phyloP scores from a whole-genome alignment of 2,888 invertebrate genomes.

The Iphiclides podalirius region DNA sequence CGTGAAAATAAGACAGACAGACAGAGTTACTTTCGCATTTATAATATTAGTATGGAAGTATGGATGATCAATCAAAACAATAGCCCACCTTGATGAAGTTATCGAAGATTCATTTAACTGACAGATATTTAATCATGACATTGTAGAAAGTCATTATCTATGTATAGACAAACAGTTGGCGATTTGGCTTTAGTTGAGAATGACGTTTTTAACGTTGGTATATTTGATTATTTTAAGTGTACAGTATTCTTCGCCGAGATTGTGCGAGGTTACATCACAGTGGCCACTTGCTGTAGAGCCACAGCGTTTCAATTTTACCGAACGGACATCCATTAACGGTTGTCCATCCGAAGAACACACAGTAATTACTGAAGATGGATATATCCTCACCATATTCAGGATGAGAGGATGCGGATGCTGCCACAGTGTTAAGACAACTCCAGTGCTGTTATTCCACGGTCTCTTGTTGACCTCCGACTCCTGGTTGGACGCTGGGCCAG shows the following conservation, averaged over 20 bases:
- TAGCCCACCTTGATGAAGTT: no score
- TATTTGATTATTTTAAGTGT: neutral
- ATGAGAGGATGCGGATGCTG: conserved; percentile 39
- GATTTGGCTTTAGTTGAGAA: neutral
- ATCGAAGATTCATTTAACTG: no score
- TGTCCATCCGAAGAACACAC: conserved; percentile 49
- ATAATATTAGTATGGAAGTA: no score
- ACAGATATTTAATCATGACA: no score
- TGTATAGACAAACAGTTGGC: neutral
- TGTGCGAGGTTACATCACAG: neutral
- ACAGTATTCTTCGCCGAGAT: neutral
- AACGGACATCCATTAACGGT: conserved; percentile 42
- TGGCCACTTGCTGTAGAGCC: conserved; percentile 17
- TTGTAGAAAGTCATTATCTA: neutral
- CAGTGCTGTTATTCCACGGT: conserved; percentile 60
- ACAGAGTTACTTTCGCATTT: no score
- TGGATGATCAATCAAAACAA: no score
- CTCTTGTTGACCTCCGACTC: conserved; percentile 53
- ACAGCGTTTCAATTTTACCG: conserved; percentile 46
- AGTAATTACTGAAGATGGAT: conserved; percentile 56
- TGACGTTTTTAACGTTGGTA: neutral
- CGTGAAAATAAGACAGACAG: no score
- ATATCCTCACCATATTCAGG: conserved; percentile 49
- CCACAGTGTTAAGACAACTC: conserved; percentile 34
- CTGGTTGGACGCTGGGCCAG: conserved; percentile 55